Percentiles rank a stretch among this genome's conserved stretches.
phyloP scores from a whole-genome alignment of 2,113 vertebrate genomes.

The Engystomops pustulosus region DNA sequence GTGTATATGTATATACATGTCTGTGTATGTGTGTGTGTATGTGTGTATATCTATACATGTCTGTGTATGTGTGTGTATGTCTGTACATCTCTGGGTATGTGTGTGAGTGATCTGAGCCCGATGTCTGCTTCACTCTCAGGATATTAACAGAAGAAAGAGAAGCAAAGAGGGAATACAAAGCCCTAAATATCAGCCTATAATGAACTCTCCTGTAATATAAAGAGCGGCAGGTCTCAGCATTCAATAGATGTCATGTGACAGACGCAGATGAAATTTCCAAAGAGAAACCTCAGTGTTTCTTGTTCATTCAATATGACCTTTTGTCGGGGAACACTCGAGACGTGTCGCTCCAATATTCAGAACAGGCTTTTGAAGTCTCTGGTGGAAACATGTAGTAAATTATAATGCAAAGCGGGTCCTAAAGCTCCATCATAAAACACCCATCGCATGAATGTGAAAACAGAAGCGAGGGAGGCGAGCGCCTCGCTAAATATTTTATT shows the following conservation, averaged over 20 bases:
- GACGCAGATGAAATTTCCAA: conserved; percentile 41
- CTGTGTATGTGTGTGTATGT: no score
- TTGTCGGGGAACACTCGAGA: conserved; percentile 38
- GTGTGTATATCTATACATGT: no score
- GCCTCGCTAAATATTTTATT: conserved; percentile 48
- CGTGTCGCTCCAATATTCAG: conserved; percentile 45
- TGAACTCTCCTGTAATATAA: not conserved
- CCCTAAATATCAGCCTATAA: not conserved
- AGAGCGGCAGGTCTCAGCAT: not conserved
- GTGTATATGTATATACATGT: no score
- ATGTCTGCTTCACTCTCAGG: not conserved
- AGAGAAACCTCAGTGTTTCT: not conserved
- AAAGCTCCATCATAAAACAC: conserved; percentile 47
- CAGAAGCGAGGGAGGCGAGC: conserved; percentile 10
- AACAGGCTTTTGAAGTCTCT: conserved; percentile 42
- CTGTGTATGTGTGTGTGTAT: no score
- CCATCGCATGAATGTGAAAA: conserved; percentile 26
- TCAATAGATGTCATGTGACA: not conserved
- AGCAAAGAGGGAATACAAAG: not conserved
- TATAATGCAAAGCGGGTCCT: conserved; percentile 47
- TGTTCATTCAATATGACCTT: conserved; percentile 45
- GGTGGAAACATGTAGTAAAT: conserved; percentile 46
- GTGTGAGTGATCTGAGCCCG: not conserved
- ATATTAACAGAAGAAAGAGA: not conserved
- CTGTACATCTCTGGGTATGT: no score